Percentiles rank a stretch among this genome's conserved stretches.
Conservation (phyloP, 1,140 invertebrate species). For the Idris sp. region DNA sequence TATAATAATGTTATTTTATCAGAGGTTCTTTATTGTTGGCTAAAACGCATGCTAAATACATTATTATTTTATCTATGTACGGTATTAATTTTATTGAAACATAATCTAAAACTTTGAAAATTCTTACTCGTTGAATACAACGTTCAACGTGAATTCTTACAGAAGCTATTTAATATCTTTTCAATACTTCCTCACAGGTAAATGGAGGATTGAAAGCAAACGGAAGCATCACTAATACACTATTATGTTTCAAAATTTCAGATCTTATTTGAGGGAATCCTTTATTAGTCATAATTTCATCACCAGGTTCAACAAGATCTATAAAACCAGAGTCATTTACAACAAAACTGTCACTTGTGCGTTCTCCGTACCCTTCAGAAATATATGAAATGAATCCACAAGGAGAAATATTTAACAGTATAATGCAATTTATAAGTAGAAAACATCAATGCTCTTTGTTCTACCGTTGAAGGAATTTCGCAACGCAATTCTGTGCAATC, state of each 20-base stretch:
- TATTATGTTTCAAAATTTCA: background rate
- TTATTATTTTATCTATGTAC: slow-evolving; percentile 1
- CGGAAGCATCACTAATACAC: background rate
- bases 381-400: background rate
- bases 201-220: slow-evolving; percentile 1
- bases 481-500: slow-evolving; percentile 4
- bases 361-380: background rate
- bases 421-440: background rate
- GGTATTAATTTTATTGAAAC: background rate
- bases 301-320: background rate
- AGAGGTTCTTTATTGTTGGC: slow-evolving; percentile 2
- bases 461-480: background rate
- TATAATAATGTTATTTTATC: background rate
- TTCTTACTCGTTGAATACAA: background rate
- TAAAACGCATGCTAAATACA: slow-evolving; percentile 1
- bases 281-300: slow-evolving; percentile 44
- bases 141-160: slow-evolving; percentile 1
- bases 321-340: slow-evolving; percentile 4
- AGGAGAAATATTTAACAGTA: slow-evolving; percentile 5
- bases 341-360: background rate
- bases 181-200: background rate
- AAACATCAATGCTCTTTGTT: slow-evolving; percentile 6
- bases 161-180: background rate
- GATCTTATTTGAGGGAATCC: slow-evolving; percentile 10
- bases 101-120: slow-evolving; percentile 7